Evolutionary conservation across 2,797 vertebrate species (phyloP), one percentile per base, ranked within the genome.

Genomic region (Catharus ustulatus): DNA sequence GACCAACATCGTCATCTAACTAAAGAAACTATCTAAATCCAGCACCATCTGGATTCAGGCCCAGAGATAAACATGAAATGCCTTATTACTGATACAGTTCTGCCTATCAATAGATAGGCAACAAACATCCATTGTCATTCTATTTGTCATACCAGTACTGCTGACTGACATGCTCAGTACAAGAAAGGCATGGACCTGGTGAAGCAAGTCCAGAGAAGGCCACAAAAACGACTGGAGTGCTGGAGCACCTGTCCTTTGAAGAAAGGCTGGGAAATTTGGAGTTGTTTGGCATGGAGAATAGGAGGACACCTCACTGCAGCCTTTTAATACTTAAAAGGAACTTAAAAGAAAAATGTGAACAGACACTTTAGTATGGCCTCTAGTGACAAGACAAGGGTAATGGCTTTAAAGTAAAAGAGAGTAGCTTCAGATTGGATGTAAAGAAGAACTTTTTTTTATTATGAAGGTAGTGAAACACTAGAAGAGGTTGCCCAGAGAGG

Each of bases 291-390:
- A 10, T 46, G 15, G 32, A 75, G 40, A 69, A 84, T 1, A 72
- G 6, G 0, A 2, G 5, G 4, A 74, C 40, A 71, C 8, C 16
- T 74, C 26, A 62, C 0, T 18, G 23, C 0, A 0, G 52, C 26
- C 14, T 68, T 66, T n/a, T 27, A 30, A 4, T 24, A 64, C 15
- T 23, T 54, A 22, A 23, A 88, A 15, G 14, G 13, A 7, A 9
- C 24, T 49, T 27, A 5, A 4, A 66, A 48, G 29, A 68, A 84
- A 46, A 26, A 69, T 3, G 4, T 20, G 9, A 29, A 71, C 36
- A 46, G 4, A 45, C 30, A 45, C 84, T 38, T 66, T 29, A 62
- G 13, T 3, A 81, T 3, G 4, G 26, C 6, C 10, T 74, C 14
- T 3, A 15, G 30, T 0, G 0, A 85, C 0, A 68, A 16, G 16